A percentile compares a stretch with the other conserved stretches of the same genome.
These are phyloP conservation scores for Parnassius mnemosyne DNA, from an alignment of 2,888 invertebrate genomes.

Conservation along the genomic window DNA sequence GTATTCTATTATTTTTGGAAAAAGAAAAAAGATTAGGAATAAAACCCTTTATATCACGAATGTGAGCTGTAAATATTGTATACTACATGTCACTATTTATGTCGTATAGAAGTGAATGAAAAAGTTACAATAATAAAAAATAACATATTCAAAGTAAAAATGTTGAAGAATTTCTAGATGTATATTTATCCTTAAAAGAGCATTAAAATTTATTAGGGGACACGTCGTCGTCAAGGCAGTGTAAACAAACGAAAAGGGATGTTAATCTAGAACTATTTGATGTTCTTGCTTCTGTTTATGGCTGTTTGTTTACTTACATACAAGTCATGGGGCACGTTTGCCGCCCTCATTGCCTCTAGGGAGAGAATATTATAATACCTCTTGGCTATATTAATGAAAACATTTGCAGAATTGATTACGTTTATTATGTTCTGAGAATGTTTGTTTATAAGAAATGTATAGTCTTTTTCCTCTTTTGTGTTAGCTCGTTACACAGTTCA, in stretches of 20 bases:
- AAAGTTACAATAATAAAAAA: too few relatives aligned
- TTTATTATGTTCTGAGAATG: constrained; percentile 34
- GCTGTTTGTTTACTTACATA: constrained; percentile 47
- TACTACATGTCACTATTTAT: too few relatives aligned
- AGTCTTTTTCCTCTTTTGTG: too few relatives aligned
- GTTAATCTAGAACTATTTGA: constrained; percentile 70
- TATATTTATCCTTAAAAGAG: constrained; percentile 40
- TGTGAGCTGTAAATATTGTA: too few relatives aligned
- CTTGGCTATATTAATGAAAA: constrained; percentile 5
- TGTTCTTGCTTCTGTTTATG: constrained; percentile 51
- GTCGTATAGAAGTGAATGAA: too few relatives aligned
- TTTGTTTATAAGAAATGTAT: too few relatives aligned
- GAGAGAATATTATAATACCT: too few relatives aligned
- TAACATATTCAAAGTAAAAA: constrained; percentile 2
- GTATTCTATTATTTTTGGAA: too few relatives aligned
- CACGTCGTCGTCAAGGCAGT: constrained; percentile 42
- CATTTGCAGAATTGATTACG: constrained; percentile 59
- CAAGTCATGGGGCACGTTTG: constrained; percentile 35
- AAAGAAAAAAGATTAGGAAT: too few relatives aligned
- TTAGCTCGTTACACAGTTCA: too few relatives aligned
- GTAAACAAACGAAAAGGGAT: constrained; percentile 54
- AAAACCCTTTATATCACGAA: too few relatives aligned
- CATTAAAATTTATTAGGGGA: constrained; percentile 62
- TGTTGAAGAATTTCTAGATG: constrained; percentile 34
- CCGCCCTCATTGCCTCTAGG: too few relatives aligned